Percentiles rank a stretch among this genome's conserved stretches.
phyloP scores from a whole-genome alignment of 2,888 invertebrate species.

The Punctoribates punctum region DNA sequence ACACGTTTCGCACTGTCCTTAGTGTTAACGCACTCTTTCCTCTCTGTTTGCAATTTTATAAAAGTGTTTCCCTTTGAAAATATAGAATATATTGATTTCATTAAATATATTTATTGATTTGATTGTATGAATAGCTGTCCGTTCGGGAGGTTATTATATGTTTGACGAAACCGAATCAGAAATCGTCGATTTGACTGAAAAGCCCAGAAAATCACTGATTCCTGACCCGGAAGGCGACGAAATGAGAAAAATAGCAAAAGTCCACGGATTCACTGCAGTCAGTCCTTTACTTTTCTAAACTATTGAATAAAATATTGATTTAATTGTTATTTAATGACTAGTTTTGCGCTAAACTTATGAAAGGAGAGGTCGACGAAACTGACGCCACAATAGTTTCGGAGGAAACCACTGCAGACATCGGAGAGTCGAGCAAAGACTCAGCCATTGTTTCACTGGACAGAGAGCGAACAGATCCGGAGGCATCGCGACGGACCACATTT shows the following conservation, averaged over 20 bases:
- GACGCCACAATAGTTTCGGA: conserved; percentile 53
- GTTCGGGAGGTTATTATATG: conserved; percentile 99
- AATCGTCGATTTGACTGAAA: conserved; percentile 58
- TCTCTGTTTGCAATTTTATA: not conserved
- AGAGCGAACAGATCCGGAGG: conserved; percentile 30
- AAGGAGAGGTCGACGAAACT: conserved; percentile 67
- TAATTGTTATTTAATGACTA: not conserved
- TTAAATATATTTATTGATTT: not conserved
- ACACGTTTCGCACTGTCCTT: not conserved
- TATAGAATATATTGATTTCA: not conserved
- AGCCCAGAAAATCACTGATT: conserved; percentile 45
- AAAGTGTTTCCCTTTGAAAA: not conserved
- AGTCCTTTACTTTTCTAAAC: conserved; percentile 26
- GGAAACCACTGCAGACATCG: conserved; percentile 51
- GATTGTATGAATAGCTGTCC: conserved; percentile 68
- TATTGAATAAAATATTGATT: not conserved
- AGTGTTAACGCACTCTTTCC: not conserved
- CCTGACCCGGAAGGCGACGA: conserved; percentile 48
- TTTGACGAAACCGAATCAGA: conserved; percentile 85
- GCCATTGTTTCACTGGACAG: conserved; percentile 49
- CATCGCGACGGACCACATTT: conserved; percentile 31
- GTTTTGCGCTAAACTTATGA: conserved; percentile 59
- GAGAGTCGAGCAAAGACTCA: conserved; percentile 50
- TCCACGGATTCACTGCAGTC: conserved; percentile 49
- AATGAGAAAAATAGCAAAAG: conserved; percentile 44